phyloP scores from a whole-genome alignment of 2,888 invertebrate species.

The Chrysolina americana region DNA sequence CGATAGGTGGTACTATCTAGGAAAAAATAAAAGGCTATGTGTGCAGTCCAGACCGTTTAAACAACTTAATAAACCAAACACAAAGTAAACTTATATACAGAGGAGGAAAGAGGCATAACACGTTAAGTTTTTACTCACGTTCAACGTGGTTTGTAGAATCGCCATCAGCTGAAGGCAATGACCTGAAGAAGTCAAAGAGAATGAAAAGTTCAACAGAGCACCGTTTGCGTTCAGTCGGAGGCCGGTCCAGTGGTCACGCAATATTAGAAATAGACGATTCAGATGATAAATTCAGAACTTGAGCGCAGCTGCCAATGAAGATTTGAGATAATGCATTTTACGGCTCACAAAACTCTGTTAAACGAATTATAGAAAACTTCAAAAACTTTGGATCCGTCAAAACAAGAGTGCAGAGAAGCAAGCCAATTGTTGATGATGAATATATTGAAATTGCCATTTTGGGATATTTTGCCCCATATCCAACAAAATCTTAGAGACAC shows the following conservation, averaged over 20 bases:
- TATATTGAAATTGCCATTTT: too few relatives aligned
- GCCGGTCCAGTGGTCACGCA: constrained; percentile 22
- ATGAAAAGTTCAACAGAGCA: constrained; percentile 22
- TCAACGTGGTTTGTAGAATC: constrained; percentile 56
- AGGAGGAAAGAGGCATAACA: constrained; percentile 46
- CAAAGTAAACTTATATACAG: constrained; percentile 25
- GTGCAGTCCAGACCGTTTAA: background rate
- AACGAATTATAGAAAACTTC: too few relatives aligned
- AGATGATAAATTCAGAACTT: background rate
- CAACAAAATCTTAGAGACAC: too few relatives aligned
- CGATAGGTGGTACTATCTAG: background rate
- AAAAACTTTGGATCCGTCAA: too few relatives aligned
- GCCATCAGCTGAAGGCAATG: constrained; percentile 58
- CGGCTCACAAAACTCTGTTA: too few relatives aligned
- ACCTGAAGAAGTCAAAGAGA: constrained; percentile 51
- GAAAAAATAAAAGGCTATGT: background rate
- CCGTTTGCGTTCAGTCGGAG: constrained; percentile 8
- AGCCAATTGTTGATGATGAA: too few relatives aligned
- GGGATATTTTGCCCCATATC: too few relatives aligned
- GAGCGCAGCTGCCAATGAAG: background rate
- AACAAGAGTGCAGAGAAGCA: too few relatives aligned
- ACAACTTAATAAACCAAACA: constrained; percentile 20
- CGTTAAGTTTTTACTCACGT: constrained; percentile 59
- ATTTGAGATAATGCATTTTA: too few relatives aligned
- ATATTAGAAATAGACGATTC: background rate